Base-by-base conservation (phyloP, 2,113 vertebrate species). In the Misgurnus anguillicaudatus region DNA sequence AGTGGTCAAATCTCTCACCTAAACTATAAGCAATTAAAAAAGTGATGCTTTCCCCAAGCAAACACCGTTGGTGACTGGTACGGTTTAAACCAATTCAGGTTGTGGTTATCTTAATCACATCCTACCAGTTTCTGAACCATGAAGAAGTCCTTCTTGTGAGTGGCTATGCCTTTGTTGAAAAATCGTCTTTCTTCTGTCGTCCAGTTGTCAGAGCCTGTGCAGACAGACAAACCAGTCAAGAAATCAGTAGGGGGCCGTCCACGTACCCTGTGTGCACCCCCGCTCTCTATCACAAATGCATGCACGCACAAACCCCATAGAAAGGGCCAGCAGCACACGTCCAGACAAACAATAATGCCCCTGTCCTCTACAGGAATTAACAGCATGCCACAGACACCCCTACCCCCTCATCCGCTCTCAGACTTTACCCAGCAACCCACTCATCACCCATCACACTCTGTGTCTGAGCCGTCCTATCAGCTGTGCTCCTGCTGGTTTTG, bases 81-180 rank as follows among this genome's bases (percentile, higher is more conserved):
- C 24, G 3, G 24, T 1, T 31, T 31, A 31, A 31, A 31, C 24
- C 24, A 31, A 1, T 31, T 31, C 24, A 31, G 24, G 24, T 31
- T 31, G 24, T 31, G 24, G 24, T n/a, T n/a, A n/a, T n/a, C n/a
- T n/a, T n/a, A n/a, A n/a, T n/a, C n/a, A n/a, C n/a, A n/a, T 31
- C 83, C 16, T 91, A 98, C 98, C 94, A 98, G 91, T 84, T 98
- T 99, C 91, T 98, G 97, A 86, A 99, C 97, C 91, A 97, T 93
- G 89, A 99, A 97, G 86, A 99, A 99, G 79, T 99, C 98, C 81
- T 99, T 99, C 90, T 98, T 99, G 88, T 96, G 95, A 9, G 95
- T 86, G 13, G 94, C 84, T 82, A 99, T 96, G 88, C 96, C 97
- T 92, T 95, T 98, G 91, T 99, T 98, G 89, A 99, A 99, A 41